Percentiles rank a stretch among this genome's conserved stretches.
Evolutionary conservation across 2,888 invertebrate genomes (phyloP).

Genomic region (Leucania comma): DNA sequence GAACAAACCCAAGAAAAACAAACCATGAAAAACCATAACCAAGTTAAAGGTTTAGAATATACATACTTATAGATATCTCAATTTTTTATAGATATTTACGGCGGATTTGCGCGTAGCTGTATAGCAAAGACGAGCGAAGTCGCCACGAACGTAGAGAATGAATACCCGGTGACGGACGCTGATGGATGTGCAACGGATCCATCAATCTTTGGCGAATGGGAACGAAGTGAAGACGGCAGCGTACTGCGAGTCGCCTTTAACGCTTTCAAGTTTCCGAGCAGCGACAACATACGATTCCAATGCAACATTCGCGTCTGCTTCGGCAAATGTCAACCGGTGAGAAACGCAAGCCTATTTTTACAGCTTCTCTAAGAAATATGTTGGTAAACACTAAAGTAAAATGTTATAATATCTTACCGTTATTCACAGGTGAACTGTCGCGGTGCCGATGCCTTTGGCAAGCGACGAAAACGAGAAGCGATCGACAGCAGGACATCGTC

Average conservation of each 20-base stretch:
- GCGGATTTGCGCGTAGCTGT: constrained; percentile 98
- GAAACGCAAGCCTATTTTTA: constrained; percentile 13
- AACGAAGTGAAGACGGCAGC: constrained; percentile 96
- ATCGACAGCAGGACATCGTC: constrained; percentile 89
- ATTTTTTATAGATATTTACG: constrained; percentile 94
- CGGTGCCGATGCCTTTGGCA: constrained; percentile 97
- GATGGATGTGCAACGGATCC: constrained; percentile 98
- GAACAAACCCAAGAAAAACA: background rate
- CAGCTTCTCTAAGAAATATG: constrained; percentile 5
- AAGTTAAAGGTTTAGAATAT: background rate
- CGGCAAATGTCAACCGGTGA: constrained; percentile 97
- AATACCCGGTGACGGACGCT: constrained; percentile 97
- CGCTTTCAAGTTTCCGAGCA: constrained; percentile 98
- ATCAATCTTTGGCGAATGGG: constrained; percentile 98
- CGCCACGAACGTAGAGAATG: constrained; percentile 94
- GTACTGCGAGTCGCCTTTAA: constrained; percentile 97
- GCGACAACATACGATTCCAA: constrained; percentile 98
- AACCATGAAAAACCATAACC: background rate
- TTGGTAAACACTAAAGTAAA: background rate
- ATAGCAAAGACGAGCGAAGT: constrained; percentile 98
- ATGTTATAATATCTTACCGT: constrained; percentile 3
- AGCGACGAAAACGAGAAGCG: constrained; percentile 93
- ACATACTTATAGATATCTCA: background rate
- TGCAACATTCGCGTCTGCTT: constrained; percentile 98
- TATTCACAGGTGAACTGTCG: constrained; percentile 95